A percentile compares a stretch with the other conserved stretches of the same genome.
Conservation (phyloP, 1,140 invertebrate genomes). For the Trichonephila clavata region DNA sequence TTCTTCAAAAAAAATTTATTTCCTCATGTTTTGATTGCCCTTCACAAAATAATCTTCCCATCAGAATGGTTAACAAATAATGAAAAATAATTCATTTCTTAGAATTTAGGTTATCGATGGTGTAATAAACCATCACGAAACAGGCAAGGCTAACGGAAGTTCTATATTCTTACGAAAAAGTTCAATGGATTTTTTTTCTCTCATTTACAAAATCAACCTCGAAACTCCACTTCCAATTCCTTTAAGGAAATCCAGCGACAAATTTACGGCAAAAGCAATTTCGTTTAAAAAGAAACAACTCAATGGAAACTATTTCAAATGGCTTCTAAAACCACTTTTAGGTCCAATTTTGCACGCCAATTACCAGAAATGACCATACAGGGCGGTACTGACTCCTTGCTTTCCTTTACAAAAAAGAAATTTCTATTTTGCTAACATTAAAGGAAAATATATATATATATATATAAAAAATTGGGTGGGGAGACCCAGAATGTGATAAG, state of each 20-base stretch:
- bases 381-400: slow-evolving; percentile 44
- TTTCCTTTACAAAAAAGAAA: slow-evolving; percentile 56
- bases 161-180: neutral
- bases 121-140: neutral
- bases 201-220: neutral
- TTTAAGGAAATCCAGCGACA: slow-evolving; percentile 6
- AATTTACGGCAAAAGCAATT: slow-evolving; percentile 58
- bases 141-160: slow-evolving; percentile 20
- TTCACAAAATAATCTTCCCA: neutral
- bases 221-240: neutral
- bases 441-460: neutral
- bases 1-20: too few species aligned
- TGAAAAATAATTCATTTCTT: neutral
- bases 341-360: slow-evolving; percentile 61
- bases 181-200: neutral
- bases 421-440: slow-evolving; percentile 46
- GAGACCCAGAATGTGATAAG: slow-evolving; percentile 39
- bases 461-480: slow-evolving; percentile 23
- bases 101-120: slow-evolving; percentile 20
- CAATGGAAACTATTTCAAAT: slow-evolving; percentile 64
- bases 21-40: neutral
- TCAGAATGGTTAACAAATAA: neutral
- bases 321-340: slow-evolving; percentile 64
- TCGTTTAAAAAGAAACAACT: slow-evolving; percentile 61
- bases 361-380: slow-evolving; percentile 61